Evolutionary conservation across 2,888 invertebrate genomes (phyloP).

Genomic region (Taphrorychus bicolor): DNA sequence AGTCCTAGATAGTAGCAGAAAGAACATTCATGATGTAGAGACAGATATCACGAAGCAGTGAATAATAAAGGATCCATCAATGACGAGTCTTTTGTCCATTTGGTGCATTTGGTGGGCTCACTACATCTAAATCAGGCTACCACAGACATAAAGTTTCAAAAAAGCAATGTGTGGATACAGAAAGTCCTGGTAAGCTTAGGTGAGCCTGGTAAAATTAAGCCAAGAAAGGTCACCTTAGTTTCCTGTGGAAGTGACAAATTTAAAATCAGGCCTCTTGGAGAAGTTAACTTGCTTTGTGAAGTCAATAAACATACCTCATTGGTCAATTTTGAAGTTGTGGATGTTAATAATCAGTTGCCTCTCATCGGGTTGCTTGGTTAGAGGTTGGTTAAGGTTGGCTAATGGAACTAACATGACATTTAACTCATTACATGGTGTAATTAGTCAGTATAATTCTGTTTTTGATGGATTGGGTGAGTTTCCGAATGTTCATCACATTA

Average conservation of each 20-base stretch:
- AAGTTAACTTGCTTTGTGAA: slow-evolving; percentile 19
- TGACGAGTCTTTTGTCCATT: neutral
- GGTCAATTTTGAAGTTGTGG: slow-evolving; percentile 24
- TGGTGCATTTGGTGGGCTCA: neutral
- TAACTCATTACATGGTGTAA: slow-evolving; percentile 15
- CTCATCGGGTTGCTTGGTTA: slow-evolving; percentile 27
- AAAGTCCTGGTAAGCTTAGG: neutral
- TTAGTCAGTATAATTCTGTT: neutral
- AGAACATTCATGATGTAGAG: too few relatives aligned
- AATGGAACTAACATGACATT: slow-evolving; percentile 10
- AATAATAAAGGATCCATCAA: neutral
- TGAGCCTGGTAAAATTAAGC: too few relatives aligned
- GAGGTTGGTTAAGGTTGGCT: slow-evolving; percentile 8
- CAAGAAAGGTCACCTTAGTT: slow-evolving; percentile 18
- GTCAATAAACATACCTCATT: neutral
- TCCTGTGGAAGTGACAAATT: slow-evolving; percentile 32
- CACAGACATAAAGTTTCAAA: neutral
- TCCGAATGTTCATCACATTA: slow-evolving; percentile 25
- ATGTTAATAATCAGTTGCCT: slow-evolving; percentile 21
- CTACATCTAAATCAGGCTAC: neutral
- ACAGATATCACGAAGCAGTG: too few relatives aligned
- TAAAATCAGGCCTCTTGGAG: slow-evolving; percentile 33
- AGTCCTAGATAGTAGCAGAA: too few relatives aligned
- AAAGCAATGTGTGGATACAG: neutral
- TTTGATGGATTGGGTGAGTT: slow-evolving; percentile 30